Percentiles rank a stretch among this genome's conserved stretches.
Evolutionary conservation across 2,888 invertebrate genomes (phyloP).

Genomic region (Ectobius pallidus): DNA sequence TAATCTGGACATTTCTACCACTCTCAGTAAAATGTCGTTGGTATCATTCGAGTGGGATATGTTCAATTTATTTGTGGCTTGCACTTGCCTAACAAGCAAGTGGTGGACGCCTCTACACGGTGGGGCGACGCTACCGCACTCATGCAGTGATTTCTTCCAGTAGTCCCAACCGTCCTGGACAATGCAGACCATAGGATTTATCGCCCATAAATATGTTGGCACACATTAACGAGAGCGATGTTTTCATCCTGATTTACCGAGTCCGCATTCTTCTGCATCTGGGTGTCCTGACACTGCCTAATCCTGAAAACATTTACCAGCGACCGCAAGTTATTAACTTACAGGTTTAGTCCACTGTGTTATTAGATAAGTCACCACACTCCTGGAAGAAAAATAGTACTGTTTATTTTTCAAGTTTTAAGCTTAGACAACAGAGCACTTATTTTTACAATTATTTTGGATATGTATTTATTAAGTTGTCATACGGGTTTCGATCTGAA

Average conservation of each 20-base stretch:
- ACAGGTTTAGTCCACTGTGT: too few relatives aligned
- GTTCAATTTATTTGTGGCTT: slow-evolving; percentile 18
- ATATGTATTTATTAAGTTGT: too few relatives aligned
- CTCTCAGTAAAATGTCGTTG: too few relatives aligned
- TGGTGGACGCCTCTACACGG: slow-evolving; percentile 3
- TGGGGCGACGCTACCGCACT: too few relatives aligned
- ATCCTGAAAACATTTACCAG: not conserved
- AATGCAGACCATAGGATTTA: slow-evolving; percentile 19
- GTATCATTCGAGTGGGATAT: not conserved
- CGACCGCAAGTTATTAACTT: too few relatives aligned
- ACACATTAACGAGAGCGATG: slow-evolving; percentile 26
- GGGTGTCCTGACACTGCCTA: slow-evolving; percentile 1
- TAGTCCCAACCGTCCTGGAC: slow-evolving; percentile 3
- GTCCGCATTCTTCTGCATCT: slow-evolving; percentile 16
- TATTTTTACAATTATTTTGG: too few relatives aligned
- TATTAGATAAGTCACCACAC: too few relatives aligned
- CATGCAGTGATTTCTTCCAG: slow-evolving; percentile 10
- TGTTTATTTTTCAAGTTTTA: too few relatives aligned
- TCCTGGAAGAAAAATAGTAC: too few relatives aligned
- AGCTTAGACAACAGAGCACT: too few relatives aligned
- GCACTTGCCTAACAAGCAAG: slow-evolving; percentile 13
- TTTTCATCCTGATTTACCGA: slow-evolving; percentile 27
- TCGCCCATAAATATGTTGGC: slow-evolving; percentile 30
- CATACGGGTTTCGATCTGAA: too few relatives aligned
- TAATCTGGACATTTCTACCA: too few relatives aligned